These are phyloP conservation scores for Hedya salicella DNA, from an alignment of 2,888 invertebrate species.

Conservation along the genomic window DNA sequence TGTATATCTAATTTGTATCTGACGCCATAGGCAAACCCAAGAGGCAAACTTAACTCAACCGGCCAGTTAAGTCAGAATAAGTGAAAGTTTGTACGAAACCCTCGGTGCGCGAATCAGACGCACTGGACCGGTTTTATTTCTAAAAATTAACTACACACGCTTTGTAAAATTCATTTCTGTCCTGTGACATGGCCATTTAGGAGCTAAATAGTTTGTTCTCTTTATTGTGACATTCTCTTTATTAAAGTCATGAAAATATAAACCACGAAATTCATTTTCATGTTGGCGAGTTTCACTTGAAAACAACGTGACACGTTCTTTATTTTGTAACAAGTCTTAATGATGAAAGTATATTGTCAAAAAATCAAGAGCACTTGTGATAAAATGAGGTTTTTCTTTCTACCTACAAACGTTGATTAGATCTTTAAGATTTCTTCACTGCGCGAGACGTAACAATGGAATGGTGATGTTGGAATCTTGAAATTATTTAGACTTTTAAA, in stretches of 20 bases:
- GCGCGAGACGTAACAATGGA: constrained; percentile 19
- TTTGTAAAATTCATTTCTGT: background rate
- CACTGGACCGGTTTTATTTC: too few relatives aligned
- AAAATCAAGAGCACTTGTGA: constrained; percentile 26
- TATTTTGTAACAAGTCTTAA: constrained; percentile 29
- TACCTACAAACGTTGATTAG: constrained; percentile 25
- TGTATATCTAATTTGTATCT: too few relatives aligned
- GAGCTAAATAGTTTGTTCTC: background rate
- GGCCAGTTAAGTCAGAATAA: too few relatives aligned
- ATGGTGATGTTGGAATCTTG: constrained; percentile 15
- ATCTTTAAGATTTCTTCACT: constrained; percentile 28
- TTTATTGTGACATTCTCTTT: constrained; percentile 4
- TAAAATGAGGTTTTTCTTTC: constrained; percentile 23
- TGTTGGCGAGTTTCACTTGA: constrained; percentile 6
- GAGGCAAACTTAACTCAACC: too few relatives aligned
- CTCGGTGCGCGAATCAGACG: too few relatives aligned
- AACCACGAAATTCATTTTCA: background rate
- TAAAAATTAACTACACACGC: too few relatives aligned
- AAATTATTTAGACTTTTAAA: constrained; percentile 35
- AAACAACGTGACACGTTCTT: constrained; percentile 26
- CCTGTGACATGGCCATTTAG: background rate
- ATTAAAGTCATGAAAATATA: background rate
- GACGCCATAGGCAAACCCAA: too few relatives aligned
- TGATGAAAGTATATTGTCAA: constrained; percentile 33
- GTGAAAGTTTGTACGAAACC: too few relatives aligned